A percentile compares a stretch with the other conserved stretches of the same genome.
These are phyloP conservation scores for Sciurus vulgaris DNA, from an alignment of 2,797 vertebrate genomes.

Conservation along the genomic window DNA sequence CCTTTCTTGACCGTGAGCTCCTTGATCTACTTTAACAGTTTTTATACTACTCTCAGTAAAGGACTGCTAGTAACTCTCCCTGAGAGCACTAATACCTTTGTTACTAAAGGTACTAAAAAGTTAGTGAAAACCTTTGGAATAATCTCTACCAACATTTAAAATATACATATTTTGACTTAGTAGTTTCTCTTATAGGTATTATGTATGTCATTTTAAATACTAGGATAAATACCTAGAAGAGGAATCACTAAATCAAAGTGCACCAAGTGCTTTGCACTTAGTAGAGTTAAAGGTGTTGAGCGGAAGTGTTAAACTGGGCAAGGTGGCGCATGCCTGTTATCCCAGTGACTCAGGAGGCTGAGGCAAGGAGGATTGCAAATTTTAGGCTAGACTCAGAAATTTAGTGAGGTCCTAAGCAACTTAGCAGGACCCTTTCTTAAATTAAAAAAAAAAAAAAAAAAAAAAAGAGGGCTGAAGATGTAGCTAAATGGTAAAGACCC, in stretches of 20 bases:
- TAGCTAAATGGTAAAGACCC: no score
- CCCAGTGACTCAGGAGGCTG: no score
- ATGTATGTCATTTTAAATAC: conserved; percentile 39
- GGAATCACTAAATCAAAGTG: conserved; percentile 43
- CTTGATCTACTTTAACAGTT: conserved; percentile 7
- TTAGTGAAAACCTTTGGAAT: conserved; percentile 53
- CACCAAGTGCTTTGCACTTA: not conserved
- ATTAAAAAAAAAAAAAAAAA: no score
- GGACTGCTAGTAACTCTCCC: not conserved
- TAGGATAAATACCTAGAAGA: conserved; percentile 42
- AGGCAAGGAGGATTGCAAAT: no score
- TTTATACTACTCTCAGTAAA: conserved; percentile 38
- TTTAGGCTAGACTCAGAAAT: no score
- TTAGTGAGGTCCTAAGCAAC: no score
- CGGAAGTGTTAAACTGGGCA: not conserved
- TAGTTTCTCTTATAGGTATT: conserved; percentile 46
- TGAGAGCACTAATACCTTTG: conserved; percentile 36
- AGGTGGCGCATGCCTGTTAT: no score
- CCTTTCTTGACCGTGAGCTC: conserved; percentile 21
- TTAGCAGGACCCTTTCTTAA: no score
- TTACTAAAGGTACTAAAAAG: not conserved
- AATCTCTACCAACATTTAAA: conserved; percentile 41
- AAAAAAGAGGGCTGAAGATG: no score
- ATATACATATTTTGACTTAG: conserved; percentile 6
- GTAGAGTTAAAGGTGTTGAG: not conserved